Base-by-base conservation (phyloP, 2,888 invertebrate species). In the Epinotia ramella region DNA sequence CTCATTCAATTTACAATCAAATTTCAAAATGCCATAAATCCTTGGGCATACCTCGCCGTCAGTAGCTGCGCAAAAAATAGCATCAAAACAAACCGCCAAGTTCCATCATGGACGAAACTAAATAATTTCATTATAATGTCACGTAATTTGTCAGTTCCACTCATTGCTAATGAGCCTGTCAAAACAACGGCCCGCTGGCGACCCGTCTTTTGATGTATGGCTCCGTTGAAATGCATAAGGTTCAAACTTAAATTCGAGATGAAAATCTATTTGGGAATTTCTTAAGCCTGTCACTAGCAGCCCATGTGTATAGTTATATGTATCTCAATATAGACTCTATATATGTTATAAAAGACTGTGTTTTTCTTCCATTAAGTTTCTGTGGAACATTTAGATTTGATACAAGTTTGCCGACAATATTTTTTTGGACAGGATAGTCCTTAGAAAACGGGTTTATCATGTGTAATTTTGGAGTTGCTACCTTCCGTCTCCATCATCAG, bases 101-200 rank as follows among this genome's bases (percentile, higher is more conserved):
- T 13, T 12, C 18, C 44, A 46, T n/a, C 5, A n/a, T 28, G 65
- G 56, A 75, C 44, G 70, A 65, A 70, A 66, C 75, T 66, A 65
- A 72, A 76, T 76, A 63, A 76, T 67, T 76, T 76, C 46, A 76
- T 76, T 76, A 76, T 46, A 72, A 71, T 72, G 62, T 57, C 71
- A 20, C 62, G 66, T 16, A 67, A 62, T 76, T 72, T 72, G 72
- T 76, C 72, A 71, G 49, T 53, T 16, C 33, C 72, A 76, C 62
- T 56, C 76, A 16, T 13, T 57, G 11, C 67, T 76, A 76, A 76
- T 67, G 76, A 76, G 62, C 13, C 76, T 76, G 76, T 76, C 76
- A 76, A 62, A 76, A 67, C 76, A 72, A 63, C 62, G 62, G 62
- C 49, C 74, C 65, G 57, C 44, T 5, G 16, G n/a, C 65, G 24